Evolutionary conservation across 2,888 invertebrate species (phyloP).

Genomic region (Neoaliturus tenellus): DNA sequence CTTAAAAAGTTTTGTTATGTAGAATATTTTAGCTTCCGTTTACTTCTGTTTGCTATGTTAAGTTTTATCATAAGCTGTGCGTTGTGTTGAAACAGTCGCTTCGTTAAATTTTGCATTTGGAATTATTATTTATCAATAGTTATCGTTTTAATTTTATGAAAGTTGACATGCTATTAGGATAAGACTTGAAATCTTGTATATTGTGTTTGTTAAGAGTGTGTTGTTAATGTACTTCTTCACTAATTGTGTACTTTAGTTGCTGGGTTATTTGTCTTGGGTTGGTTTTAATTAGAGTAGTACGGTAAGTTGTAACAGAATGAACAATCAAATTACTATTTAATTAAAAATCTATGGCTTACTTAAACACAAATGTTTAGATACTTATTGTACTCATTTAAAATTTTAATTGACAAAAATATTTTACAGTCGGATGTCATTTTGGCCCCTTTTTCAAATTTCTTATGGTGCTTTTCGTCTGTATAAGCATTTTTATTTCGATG

Average conservation of each 20-base stretch:
- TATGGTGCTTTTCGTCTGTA: too few relatives aligned
- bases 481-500: too few relatives aligned
- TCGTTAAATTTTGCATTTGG: conserved; percentile 48
- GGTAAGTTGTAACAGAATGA: too few relatives aligned
- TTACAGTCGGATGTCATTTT: too few relatives aligned
- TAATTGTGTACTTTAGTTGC: conserved; percentile 26
- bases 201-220: not conserved
- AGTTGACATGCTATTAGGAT: conserved; percentile 30
- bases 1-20: not conserved
- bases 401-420: too few relatives aligned
- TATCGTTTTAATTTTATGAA: conserved; percentile 19
- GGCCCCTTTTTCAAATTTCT: too few relatives aligned
- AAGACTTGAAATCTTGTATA: conserved; percentile 1
- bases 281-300: too few relatives aligned
- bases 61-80: conserved; percentile 28
- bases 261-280: too few relatives aligned
- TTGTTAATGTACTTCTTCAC: conserved; percentile 39
- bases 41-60: conserved; percentile 34
- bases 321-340: too few relatives aligned
- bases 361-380: too few relatives aligned
- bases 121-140: conserved; percentile 17
- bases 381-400: too few relatives aligned
- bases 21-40: conserved; percentile 33
- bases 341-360: too few relatives aligned
- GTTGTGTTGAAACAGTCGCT: conserved; percentile 42